Conservation (phyloP, 2,797 vertebrate genomes). For the Petrocephalus schoutedeni region DNA sequence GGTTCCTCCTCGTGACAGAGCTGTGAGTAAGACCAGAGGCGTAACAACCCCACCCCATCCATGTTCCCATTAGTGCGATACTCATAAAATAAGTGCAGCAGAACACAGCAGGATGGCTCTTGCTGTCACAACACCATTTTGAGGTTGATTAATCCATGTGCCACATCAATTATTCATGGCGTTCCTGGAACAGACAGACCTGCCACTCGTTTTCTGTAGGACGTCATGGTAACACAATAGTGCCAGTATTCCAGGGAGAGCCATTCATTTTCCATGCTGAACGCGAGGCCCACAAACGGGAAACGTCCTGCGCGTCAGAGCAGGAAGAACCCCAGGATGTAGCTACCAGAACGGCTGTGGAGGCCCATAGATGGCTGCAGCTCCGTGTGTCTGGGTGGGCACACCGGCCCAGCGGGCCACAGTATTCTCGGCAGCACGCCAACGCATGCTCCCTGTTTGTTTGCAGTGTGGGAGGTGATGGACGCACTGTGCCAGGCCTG, state of each 20-base stretch:
- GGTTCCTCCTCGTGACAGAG: neutral
- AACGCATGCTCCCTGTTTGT: neutral
- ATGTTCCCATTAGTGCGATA: neutral
- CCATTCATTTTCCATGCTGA: neutral
- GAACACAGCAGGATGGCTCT: neutral
- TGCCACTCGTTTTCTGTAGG: neutral
- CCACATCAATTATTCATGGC: neutral
- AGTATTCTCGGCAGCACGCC: neutral
- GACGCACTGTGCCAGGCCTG: neutral
- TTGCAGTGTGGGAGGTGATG: conserved; percentile 14
- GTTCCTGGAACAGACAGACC: conserved; percentile 6
- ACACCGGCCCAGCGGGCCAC: neutral
- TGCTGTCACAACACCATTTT: neutral
- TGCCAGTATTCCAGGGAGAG: neutral
- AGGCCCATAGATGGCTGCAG: neutral
- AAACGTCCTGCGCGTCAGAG: neutral
- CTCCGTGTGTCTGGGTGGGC: neutral
- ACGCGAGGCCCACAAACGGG: neutral
- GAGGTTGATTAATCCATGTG: conserved; percentile 11
- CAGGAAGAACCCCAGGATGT: neutral
- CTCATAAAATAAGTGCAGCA: neutral
- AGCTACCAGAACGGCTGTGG: neutral
- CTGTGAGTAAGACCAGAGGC: conserved; percentile 35
- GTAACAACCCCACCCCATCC: conserved; percentile 30
- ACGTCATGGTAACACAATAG: conserved; percentile 13